Evolutionary conservation across 2,888 invertebrate species (phyloP), one percentile per base, ranked within the genome.

Genomic region (Spisula subtruncata): DNA sequence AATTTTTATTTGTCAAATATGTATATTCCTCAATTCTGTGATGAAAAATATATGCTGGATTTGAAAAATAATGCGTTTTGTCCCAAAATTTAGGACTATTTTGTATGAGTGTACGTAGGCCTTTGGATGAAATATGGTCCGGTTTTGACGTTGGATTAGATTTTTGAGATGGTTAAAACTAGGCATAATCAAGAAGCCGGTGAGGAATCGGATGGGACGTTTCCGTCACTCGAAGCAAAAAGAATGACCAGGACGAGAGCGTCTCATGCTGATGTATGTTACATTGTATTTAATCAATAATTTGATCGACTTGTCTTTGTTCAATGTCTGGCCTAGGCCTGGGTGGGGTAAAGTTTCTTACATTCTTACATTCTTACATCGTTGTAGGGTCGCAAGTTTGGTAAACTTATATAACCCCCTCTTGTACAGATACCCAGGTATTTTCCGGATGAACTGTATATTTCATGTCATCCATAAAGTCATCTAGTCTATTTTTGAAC

Each of bases 141-240:
- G 54, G 81, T 48, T 35, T 83, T n/a, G 66, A 41, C 56, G 54
- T 41, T 75, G 75, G 75, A 75, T 75, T 32, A 25, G 41, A 16
- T n/a, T 18, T 91, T n/a, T 5, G 93, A 89, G 90, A 95, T 95
- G 95, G 95, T 95, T 81, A 93, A 92, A 89, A 95, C 95, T 83
- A 93, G 95, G 86, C 95, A 95, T 84, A 94, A 93, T 87, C 91
- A 92, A 66, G 95, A 94, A 29, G 90, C 88, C 60, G 94, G 94
- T 81, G 94, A 93, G 41, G 91, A 92, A 54, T 87, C 92, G 20
- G 90, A 91, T 29, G 92, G 90, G 54, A 82, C 80, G 1, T 93
- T 94, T 86, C 66, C 92, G 46, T 91, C 93, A 1, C 48, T 94
- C 6, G 88, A 89, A 35, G 83, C 75, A n/a, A 89, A 89, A 86